Evolutionary conservation across 2,888 invertebrate genomes (phyloP), one percentile per base, ranked within the genome.

Genomic region (Caradrina kadenii): DNA sequence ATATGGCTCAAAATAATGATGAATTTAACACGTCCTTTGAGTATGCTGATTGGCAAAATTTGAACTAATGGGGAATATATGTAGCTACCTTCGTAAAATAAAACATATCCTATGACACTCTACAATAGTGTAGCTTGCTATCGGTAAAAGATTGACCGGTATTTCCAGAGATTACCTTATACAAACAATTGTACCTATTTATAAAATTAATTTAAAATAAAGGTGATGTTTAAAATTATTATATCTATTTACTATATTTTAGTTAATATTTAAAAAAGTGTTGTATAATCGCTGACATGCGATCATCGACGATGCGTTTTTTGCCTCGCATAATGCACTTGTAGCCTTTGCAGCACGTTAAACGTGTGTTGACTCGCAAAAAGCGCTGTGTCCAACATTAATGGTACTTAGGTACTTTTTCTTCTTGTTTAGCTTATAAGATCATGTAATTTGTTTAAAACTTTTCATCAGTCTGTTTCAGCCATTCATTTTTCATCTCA

Each of bases 1-100:
- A 93, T 17, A 87, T 72, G 0, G 77, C 72, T 0, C 77, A 85
- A 0, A 64, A 2, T 8, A 68, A 6, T 81, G 88, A 91, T 68
- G 89, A 89, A 21, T 89, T 88, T 64, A 80, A 83, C 0, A 42
- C 61, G 52, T 73, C 73, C 2, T 53, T 58, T 15, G 73, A 73
- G 19, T 73, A 58, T 53, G 21, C 49, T 42, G 45, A 45, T 45
- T 45, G 45, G 45, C 45, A 42, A 42, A 42, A 42, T 42, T 15
- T 42, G 42, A 15, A 3, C 13, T 42, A 42, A 42, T 42, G 42
- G 15, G 15, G 35, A 35, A 35, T 1, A 1, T n/a, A n/a, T n/a
- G n/a, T n/a, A n/a, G 10, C 2, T 35, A 35, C 2, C 35, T 7
- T 35, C 0, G 35, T 35, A 35, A 8, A 35, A 8, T 35, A 35